Percentiles rank a stretch among this genome's conserved stretches.
Conservation (phyloP, 2,888 invertebrate species). For the Hydraecia micacea region DNA sequence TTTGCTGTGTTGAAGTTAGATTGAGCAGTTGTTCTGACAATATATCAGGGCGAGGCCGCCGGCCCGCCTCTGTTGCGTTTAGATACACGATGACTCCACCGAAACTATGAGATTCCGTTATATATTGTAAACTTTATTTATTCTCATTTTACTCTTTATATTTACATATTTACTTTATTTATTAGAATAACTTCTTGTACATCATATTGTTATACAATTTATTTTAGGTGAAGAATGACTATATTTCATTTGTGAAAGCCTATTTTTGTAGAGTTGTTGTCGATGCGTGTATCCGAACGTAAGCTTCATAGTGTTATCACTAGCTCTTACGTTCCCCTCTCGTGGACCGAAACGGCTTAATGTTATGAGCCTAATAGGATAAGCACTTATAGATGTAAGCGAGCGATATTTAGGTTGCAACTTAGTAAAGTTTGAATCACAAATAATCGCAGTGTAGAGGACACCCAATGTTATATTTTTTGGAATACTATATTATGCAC, state of each 20-base stretch:
- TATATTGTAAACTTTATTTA: constrained; percentile 60
- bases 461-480: constrained; percentile 55
- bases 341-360: constrained; percentile 83
- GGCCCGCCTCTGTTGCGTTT: constrained; percentile 65
- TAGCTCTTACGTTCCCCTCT: constrained; percentile 76
- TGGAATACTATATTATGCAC: constrained; percentile 39
- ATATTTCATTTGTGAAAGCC: constrained; percentile 52
- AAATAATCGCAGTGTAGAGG: constrained; percentile 60
- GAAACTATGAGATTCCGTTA: constrained; percentile 62
- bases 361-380: constrained; percentile 76
- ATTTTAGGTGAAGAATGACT: constrained; percentile 44
- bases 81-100: constrained; percentile 65
- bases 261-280: constrained; percentile 49
- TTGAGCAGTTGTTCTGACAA: constrained; percentile 77
- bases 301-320: constrained; percentile 73
- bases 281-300: constrained; percentile 69
- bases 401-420: constrained; percentile 79
- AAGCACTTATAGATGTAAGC: constrained; percentile 83
- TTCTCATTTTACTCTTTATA: constrained; percentile 56
- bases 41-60: constrained; percentile 68
- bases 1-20: constrained; percentile 81
- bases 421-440: constrained; percentile 75
- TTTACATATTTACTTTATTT: constrained; percentile 56
- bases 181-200: constrained; percentile 51
- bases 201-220: constrained; percentile 60